Percentiles rank a stretch among this genome's conserved stretches.
phyloP scores from a whole-genome alignment of 2,113 vertebrate genomes.

The Gnathonemus echidnorhynchus region DNA sequence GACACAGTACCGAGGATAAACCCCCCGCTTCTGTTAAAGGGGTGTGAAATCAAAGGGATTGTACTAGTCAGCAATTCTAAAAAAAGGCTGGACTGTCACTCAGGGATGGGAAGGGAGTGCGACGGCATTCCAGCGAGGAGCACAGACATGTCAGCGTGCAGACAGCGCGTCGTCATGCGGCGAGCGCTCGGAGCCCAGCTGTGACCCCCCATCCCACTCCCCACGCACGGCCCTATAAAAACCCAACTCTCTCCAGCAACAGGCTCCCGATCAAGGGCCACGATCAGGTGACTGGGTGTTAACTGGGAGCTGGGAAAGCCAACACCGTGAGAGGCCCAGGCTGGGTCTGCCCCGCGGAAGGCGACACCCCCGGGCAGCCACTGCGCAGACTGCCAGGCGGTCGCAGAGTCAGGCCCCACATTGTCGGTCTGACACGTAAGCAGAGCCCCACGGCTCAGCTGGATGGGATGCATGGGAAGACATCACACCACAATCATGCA shows the following conservation, averaged over 20 bases:
- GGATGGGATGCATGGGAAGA: neutral
- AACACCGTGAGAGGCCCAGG: slow-evolving; percentile 41
- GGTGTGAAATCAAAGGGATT: neutral
- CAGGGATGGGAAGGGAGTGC: neutral
- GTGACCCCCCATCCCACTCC: slow-evolving; percentile 29
- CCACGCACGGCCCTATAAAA: slow-evolving; percentile 39
- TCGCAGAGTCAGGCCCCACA: slow-evolving; percentile 56
- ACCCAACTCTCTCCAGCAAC: slow-evolving; percentile 63
- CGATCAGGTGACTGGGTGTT: slow-evolving; percentile 50
- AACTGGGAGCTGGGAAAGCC: slow-evolving; percentile 43
- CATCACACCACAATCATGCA: neutral
- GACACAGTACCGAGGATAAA: neutral
- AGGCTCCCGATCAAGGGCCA: slow-evolving; percentile 52
- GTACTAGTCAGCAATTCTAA: neutral
- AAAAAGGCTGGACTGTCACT: neutral
- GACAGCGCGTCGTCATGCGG: slow-evolving; percentile 8
- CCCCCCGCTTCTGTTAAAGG: neutral
- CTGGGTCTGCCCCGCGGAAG: slow-evolving; percentile 41
- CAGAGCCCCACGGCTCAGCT: neutral
- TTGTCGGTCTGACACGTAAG: slow-evolving; percentile 23
- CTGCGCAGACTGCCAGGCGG: slow-evolving; percentile 39
- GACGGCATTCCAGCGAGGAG: neutral
- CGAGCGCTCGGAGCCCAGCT: slow-evolving; percentile 36
- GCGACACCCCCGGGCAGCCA: slow-evolving; percentile 48
- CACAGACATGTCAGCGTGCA: neutral